phyloP scores from a whole-genome alignment of 2,888 invertebrate genomes.

The Euproctis similis region DNA sequence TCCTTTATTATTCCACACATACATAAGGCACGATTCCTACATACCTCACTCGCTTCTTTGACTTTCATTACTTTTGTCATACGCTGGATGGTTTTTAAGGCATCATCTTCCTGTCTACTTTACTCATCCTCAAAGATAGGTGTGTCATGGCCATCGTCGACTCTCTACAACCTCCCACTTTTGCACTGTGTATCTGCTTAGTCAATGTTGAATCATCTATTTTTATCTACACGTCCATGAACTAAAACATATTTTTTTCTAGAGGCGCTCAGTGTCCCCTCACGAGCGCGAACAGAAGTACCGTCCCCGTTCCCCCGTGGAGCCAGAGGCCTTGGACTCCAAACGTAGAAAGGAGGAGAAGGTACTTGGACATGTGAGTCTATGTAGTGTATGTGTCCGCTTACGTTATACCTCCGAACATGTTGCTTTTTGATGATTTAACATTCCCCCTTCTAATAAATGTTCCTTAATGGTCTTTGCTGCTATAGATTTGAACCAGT shows the following conservation, averaged over 20 bases:
- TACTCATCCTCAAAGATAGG: no score
- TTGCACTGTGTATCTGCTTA: no score
- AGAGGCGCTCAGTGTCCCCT: conserved; percentile 89
- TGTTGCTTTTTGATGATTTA: conserved; percentile 21
- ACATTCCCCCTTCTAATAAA: conserved; percentile 3
- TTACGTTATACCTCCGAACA: conserved; percentile 21
- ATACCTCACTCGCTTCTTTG: no score
- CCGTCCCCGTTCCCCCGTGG: conserved; percentile 84
- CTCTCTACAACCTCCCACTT: no score
- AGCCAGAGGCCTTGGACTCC: conserved; percentile 81
- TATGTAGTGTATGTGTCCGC: conserved; percentile 67
- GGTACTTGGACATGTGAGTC: conserved; percentile 89
- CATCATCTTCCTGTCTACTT: no score
- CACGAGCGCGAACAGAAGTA: conserved; percentile 86
- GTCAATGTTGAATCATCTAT: no score
- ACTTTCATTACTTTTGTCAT: no score
- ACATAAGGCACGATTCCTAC: no score
- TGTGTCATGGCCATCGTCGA: no score
- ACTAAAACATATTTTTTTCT: conserved; percentile 13
- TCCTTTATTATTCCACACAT: no score
- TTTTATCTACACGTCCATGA: background rate
- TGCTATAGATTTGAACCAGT: conserved; percentile 4
- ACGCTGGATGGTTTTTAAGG: no score
- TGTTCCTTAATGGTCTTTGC: conserved; percentile 16
- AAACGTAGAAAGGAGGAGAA: conserved; percentile 90